Conservation (phyloP, 2,797 vertebrate genomes). For the Esox masquinongy region DNA sequence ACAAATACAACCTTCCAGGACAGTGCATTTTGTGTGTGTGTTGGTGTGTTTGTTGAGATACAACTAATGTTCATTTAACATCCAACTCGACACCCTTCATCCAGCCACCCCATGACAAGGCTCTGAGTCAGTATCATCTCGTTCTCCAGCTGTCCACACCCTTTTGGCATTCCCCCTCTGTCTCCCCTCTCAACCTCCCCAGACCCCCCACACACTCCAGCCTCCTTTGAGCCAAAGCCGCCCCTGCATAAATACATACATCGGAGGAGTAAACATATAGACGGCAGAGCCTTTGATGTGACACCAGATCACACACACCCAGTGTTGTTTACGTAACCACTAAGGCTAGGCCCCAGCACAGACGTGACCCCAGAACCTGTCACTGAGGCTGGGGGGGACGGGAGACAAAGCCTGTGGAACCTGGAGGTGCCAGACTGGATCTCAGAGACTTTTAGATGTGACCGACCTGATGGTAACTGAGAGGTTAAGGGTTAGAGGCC, state of each 20-base stretch:
- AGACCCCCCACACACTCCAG: constrained; percentile 37
- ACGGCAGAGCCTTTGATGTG: constrained; percentile 66
- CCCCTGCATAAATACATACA: constrained; percentile 76
- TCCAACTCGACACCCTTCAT: not conserved
- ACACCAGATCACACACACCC: constrained; percentile 65
- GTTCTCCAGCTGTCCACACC: constrained; percentile 63
- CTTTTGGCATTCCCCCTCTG: constrained; percentile 39
- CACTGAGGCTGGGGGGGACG: constrained; percentile 39
- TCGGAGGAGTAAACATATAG: constrained; percentile 37
- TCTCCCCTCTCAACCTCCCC: constrained; percentile 57
- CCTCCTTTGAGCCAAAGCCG: constrained; percentile 64
- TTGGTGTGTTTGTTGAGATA: not conserved
- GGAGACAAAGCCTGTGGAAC: constrained; percentile 54
- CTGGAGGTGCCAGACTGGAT: constrained; percentile 63
- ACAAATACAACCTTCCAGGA: not conserved
- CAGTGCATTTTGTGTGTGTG: constrained; percentile 3
- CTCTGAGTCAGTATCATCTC: constrained; percentile 50
- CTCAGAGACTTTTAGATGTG: constrained; percentile 56
- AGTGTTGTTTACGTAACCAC: constrained; percentile 63
- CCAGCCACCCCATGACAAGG: not conserved
- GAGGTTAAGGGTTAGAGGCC: constrained; percentile 50
- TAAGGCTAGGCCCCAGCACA: constrained; percentile 44
- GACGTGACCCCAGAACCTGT: constrained; percentile 49
- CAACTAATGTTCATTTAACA: not conserved
- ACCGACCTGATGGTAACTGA: constrained; percentile 50